Base-by-base conservation (phyloP, 2,888 invertebrate species). In the Stenodera caucasica region DNA sequence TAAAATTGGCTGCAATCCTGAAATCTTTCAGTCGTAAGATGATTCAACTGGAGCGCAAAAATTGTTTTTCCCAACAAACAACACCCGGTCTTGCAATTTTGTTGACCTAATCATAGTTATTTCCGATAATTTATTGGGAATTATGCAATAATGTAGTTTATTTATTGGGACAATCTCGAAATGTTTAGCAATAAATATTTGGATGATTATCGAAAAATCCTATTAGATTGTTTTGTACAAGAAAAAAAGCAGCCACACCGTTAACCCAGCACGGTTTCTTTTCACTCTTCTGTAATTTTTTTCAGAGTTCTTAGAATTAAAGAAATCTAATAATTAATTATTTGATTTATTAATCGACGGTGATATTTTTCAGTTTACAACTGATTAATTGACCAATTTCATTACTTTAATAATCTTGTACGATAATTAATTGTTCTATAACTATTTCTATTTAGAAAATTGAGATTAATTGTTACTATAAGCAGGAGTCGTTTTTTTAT, bases 11-110 rank as follows among this genome's bases (percentile, higher is more conserved):
- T 68, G 70, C 70, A 58, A 64, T 65, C 65, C 65, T 59, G 70
- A 62, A 72, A 70, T 67, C 67, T 67, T 62, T 63, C 69, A 69
- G 69, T 69, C 69, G 65, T 71, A 18, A 40, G 11, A 77, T 78
- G 77, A 78, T 77, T 77, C 77, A 78, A 69, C 57, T 52, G 53
- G 63, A 68, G 64, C 71, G 72, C 30, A 52, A 52, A 12, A 45
- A 7, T 15, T 40, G 2, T 21, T 21, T 45, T 21, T 21, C 14
- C 14, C 7, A 5, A 40, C 7, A 15, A 21, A 9, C 49, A 12
- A 45, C 49, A 45, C 26, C 26, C 7, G 26, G 26, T 26, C 26
- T 26, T 26, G 26, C 3, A 5, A 5, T 26, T 26, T 26, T 5
- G 3, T 26, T 26, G 26, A 26, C 26, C 3, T 26, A 7, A 26